Base-by-base conservation (phyloP, 1,140 invertebrate species). In the Bombus difficillimus region DNA sequence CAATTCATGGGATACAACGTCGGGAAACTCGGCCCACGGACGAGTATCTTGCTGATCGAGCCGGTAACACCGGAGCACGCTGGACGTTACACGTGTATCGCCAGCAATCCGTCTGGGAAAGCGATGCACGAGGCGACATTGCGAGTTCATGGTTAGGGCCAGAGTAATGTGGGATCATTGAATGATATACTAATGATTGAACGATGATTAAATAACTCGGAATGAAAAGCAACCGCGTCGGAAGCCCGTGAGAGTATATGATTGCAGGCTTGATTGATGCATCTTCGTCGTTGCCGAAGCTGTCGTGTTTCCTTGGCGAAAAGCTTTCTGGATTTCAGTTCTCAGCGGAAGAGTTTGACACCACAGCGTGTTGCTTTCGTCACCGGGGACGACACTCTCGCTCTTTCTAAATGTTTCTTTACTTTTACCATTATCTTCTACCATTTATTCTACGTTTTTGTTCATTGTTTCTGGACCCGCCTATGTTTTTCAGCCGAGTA, bases 41-140 rank as follows among this genome's bases (percentile, higher is more conserved):
- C 95, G 81, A 97, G 96, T 92, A 93, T 96, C 79, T 91, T 96
- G 86, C 91, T 94, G 86, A 96, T 96, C 81, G 95, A 95, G 90
- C 93, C 94, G 85, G 96, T 96, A 66, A 94, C 92, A 43, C 96
- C 96, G 57, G 94, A 94, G 71, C 96, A 96, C 86, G 94, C 93
- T 85, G 97, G 97, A 90, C 96, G 95, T 92, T 97, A 97, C 92
- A 96, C 96, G 85, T 97, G 97, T 93, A 88, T 97, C 94, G 96
- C 96, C 91, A 92, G 95, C 91, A 98, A 97, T 94, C 93, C 94
- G 75, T 97, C 96, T 64, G 97, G 97, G n/a, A 95, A 93, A 41
- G 95, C 95, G 76, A 95, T 94, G 79, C 95, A 96, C 89, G 96
- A 96, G 64, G 96, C 96, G 53, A 93, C 92, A 64, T 95, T 96